These are phyloP conservation scores for Conus canariensis DNA, from an alignment of 2,888 invertebrate genomes.

Conservation along the genomic window DNA sequence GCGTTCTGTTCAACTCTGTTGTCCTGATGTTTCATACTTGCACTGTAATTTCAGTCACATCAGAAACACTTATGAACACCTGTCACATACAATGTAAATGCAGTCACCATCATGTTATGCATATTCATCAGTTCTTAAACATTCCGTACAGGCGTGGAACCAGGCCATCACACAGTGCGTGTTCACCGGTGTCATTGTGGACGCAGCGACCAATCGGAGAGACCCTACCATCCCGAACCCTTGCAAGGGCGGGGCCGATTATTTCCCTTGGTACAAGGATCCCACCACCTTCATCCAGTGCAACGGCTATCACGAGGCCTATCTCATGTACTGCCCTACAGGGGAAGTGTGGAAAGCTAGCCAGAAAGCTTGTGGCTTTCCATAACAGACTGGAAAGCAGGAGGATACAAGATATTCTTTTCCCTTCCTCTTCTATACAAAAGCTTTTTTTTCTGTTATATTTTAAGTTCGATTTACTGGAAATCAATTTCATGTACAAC, in stretches of 20 bases:
- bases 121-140: too few relatives aligned
- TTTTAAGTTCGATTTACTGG: too few relatives aligned
- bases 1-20: too few relatives aligned
- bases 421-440: too few relatives aligned
- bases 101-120: too few relatives aligned
- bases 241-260: constrained; percentile 37
- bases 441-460: neutral
- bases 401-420: too few relatives aligned
- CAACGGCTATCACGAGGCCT: constrained; percentile 55
- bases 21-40: too few relatives aligned
- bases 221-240: constrained; percentile 47
- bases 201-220: constrained; percentile 14
- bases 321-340: constrained; percentile 48
- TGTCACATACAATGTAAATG: too few relatives aligned
- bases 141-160: constrained; percentile 26
- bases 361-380: constrained; percentile 32
- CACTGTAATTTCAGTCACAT: too few relatives aligned
- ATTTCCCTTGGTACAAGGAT: constrained; percentile 44
- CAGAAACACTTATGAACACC: too few relatives aligned
- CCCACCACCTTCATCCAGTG: constrained; percentile 58
- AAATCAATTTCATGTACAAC: neutral
- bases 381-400: neutral
- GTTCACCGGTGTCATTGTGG: constrained; percentile 28
- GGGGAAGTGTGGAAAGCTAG: constrained; percentile 51
- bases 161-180: constrained; percentile 30